Evolutionary conservation across 2,888 invertebrate species (phyloP).

Genomic region (Catocala sponsa): DNA sequence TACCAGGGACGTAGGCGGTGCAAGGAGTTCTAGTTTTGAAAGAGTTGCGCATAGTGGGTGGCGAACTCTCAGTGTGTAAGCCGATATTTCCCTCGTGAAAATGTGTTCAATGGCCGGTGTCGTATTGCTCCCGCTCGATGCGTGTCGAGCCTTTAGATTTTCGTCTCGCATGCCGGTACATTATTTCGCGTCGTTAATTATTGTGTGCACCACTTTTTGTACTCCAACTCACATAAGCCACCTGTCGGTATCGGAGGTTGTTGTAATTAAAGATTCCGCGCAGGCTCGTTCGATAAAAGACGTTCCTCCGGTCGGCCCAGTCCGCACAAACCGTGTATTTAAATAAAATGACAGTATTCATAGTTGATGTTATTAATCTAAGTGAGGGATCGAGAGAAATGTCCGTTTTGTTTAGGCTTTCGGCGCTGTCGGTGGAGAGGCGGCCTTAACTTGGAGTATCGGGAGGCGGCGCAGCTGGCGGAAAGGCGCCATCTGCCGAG

Average conservation of each 20-base stretch:
- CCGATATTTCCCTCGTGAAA: conserved; percentile 86
- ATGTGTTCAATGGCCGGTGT: conserved; percentile 84
- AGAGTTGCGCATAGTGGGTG: conserved; percentile 77
- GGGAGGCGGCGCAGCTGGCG: conserved; percentile 81
- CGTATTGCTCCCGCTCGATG: conserved; percentile 73
- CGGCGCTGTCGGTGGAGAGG: conserved; percentile 42
- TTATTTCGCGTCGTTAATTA: conserved; percentile 87
- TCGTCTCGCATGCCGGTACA: conserved; percentile 85
- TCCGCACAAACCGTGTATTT: conserved; percentile 51
- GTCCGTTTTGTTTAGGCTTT: conserved; percentile 34
- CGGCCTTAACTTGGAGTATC: conserved; percentile 62
- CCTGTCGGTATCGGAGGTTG: conserved; percentile 74
- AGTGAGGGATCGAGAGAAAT: conserved; percentile 21
- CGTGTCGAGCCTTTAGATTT: conserved; percentile 84
- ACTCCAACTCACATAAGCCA: conserved; percentile 76
- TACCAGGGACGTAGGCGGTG: conserved; percentile 62
- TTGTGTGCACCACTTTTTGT: conserved; percentile 78
- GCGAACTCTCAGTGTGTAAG: conserved; percentile 76
- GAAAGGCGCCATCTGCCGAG: conserved; percentile 85
- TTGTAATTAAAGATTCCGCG: conserved; percentile 80
- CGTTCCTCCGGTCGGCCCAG: conserved; percentile 58
- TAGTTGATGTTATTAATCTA: conserved; percentile 35
- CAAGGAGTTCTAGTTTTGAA: conserved; percentile 61
- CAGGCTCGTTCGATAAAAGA: conserved; percentile 64
- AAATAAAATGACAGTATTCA: conserved; percentile 53